These are phyloP conservation scores for Dipodomys ordii DNA, from an alignment of 2,113 vertebrate genomes.

Conservation along the genomic window DNA sequence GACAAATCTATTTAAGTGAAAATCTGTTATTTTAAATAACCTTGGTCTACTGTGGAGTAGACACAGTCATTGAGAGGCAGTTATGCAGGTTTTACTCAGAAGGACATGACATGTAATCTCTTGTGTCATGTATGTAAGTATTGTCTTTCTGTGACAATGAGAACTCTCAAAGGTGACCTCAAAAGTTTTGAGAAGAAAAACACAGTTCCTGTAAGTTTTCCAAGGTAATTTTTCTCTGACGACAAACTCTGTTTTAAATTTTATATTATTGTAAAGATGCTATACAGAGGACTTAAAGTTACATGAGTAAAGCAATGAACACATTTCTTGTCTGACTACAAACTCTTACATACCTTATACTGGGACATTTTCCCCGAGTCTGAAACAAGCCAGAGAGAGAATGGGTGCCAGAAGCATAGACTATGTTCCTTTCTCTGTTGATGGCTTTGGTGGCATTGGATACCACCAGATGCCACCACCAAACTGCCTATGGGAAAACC, in stretches of 20 bases:
- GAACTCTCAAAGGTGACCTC: background rate
- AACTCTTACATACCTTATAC: background rate
- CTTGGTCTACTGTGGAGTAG: background rate
- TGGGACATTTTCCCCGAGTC: background rate
- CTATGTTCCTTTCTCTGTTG: background rate
- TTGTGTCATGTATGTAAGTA: background rate
- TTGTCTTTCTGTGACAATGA: background rate
- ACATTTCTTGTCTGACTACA: background rate
- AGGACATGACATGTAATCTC: background rate
- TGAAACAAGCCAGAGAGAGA: background rate
- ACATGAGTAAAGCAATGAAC: too few species aligned
- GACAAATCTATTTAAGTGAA: constrained; percentile 50
- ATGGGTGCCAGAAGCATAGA: background rate
- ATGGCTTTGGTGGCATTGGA: background rate
- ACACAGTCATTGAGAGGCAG: background rate
- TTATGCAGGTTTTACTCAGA: constrained; percentile 31
- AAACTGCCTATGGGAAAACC: background rate
- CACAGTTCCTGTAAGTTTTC: background rate
- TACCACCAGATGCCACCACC: background rate
- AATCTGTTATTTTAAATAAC: background rate
- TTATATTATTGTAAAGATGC: too few species aligned
- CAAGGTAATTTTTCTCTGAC: background rate
- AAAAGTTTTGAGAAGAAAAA: background rate
- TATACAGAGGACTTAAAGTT: too few species aligned
- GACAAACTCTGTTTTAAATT: background rate